Conservation (phyloP, 2,888 invertebrate genomes). For the Meloe dianella region DNA sequence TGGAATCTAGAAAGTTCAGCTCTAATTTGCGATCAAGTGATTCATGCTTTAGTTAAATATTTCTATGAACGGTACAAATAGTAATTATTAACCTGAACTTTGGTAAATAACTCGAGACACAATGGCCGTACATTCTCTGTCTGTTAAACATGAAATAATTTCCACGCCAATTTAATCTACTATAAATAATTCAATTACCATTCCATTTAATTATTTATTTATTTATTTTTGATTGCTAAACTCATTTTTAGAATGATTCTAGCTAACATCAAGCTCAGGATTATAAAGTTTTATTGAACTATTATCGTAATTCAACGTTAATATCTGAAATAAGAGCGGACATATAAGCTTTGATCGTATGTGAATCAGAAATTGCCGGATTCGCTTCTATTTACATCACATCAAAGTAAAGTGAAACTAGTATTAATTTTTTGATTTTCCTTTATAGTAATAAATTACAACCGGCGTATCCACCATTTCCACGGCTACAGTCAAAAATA, state of each 20-base stretch:
- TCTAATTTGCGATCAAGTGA: no score
- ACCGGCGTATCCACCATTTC: slow-evolving; percentile 1
- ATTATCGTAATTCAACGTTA: neutral
- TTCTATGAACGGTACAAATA: neutral
- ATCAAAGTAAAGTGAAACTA: neutral
- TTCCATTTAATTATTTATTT: neutral
- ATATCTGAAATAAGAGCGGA: neutral
- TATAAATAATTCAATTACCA: neutral
- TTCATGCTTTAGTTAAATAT: no score
- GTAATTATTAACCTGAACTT: neutral
- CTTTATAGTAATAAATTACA: neutral
- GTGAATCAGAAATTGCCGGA: no score
- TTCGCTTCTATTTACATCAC: neutral
- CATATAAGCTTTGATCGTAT: no score
- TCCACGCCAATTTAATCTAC: neutral
- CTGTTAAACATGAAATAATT: no score
- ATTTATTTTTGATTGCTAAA: neutral
- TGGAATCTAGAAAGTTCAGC: no score
- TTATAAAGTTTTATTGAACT: neutral
- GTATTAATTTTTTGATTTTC: neutral
- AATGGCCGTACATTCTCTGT: neutral
- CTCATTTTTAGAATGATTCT: neutral
- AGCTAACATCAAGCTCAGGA: neutral
- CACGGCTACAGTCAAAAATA: neutral
- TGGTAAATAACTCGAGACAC: neutral